Base-by-base conservation (phyloP, 2,797 vertebrate species). In the Falco peregrinus region DNA sequence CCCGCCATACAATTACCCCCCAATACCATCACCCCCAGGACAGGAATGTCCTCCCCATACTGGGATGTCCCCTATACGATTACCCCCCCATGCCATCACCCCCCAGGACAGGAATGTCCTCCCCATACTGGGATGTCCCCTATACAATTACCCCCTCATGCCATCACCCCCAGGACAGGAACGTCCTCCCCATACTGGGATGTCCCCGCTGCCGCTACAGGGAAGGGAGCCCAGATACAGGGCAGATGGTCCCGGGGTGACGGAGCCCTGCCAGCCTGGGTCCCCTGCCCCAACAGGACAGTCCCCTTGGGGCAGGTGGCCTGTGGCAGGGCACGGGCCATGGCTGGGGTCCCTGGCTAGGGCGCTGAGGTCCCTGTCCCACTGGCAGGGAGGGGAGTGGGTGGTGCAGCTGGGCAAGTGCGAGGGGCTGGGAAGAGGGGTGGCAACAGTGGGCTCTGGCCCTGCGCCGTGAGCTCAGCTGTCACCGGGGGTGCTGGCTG, bases 261-360 rank as follows among this genome's bases (percentile, higher is more conserved):
- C 6, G 17, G 39, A 67, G 14, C 39, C 39, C 26, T 3, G 3
- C 41, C 65, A 51, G 25, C 33, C 57, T 1, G 3, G 5, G 51
- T 70, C 28, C 35, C 21, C 53, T 75, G 43, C 19, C 64, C 35
- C 29, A 45, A 10, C 15, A 76, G 81, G 59, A 74, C 15, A 16
- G 54, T 37, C 29, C 50, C 45, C 26, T 9, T 0, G 0, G 28
- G 24, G 51, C 57, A 1, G 4, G 61, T 2, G 8, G 50, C 35
- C 45, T 45, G 18, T 41, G 71, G 8, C 26, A 29, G 61, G 47
- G 41, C 28, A 4, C 43, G 33, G 60, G 13, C 33, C 51, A 10
- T 6, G 39, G 54, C 61, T 39, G 64, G 41, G 16, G 25, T 48
- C 47, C 29, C 59, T 63, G 48, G 16, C n/a, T 37, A 28, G 39